Percentiles rank a stretch among this genome's conserved stretches.
Conservation (phyloP, 1,140 invertebrate species). For the Drosophila rhopaloa region DNA sequence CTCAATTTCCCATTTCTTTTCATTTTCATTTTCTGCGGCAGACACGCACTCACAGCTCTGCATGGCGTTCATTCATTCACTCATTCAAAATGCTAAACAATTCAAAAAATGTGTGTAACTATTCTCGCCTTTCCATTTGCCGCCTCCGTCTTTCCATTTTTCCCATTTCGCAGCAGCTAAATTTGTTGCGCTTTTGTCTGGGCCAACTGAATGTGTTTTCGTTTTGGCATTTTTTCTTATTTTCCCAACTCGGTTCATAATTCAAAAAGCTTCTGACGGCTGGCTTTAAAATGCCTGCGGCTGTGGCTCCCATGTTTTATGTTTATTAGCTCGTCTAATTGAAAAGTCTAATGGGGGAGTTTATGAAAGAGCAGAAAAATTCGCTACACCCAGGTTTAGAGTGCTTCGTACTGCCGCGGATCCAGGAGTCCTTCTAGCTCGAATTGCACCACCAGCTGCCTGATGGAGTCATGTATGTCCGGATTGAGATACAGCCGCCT, state of each 20-base stretch:
- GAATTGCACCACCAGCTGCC: slow-evolving; percentile 46
- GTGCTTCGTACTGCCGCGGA: slow-evolving; percentile 29
- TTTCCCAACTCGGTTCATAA: slow-evolving; percentile 42
- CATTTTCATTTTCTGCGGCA: slow-evolving; percentile 36
- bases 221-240: slow-evolving; percentile 9
- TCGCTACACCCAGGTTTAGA: slow-evolving; percentile 2
- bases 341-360: slow-evolving; percentile 50
- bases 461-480: slow-evolving; percentile 52
- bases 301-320: slow-evolving; percentile 53
- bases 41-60: slow-evolving; percentile 46
- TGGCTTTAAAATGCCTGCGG: slow-evolving; percentile 46
- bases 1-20: slow-evolving; percentile 16
- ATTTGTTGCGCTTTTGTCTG: slow-evolving; percentile 70
- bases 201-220: slow-evolving; percentile 51
- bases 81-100: slow-evolving; percentile 63
- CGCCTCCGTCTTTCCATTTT: slow-evolving; percentile 5
- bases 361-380: slow-evolving; percentile 24
- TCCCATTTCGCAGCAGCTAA: slow-evolving; percentile 31
- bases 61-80: slow-evolving; percentile 43
- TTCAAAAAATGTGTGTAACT: slow-evolving; percentile 76
- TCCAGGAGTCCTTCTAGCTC: slow-evolving; percentile 62
- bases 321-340: slow-evolving; percentile 78
- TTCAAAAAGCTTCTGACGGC: slow-evolving; percentile 47
- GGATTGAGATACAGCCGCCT: slow-evolving; percentile 51
- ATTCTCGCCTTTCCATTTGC: slow-evolving; percentile 35